Conservation (phyloP, 2,113 vertebrate species). For the Labrus mixtus region DNA sequence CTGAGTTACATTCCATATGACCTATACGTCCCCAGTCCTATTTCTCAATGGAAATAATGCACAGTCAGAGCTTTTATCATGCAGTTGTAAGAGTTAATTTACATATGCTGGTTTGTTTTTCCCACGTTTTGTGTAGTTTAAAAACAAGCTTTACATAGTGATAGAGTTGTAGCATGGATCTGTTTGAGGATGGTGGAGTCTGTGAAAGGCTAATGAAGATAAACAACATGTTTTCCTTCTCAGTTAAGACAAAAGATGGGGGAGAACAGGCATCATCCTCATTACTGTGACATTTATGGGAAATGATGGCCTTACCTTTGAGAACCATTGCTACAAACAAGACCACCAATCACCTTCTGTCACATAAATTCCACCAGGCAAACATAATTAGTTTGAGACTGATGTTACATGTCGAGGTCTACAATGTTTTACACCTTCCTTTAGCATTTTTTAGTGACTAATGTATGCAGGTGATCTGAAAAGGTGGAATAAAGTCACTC, state of each 20-base stretch:
- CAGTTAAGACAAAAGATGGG: background rate
- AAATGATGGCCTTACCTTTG: background rate
- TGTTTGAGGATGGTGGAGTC: background rate
- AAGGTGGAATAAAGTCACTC: background rate
- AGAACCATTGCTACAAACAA: background rate
- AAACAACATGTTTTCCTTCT: slow-evolving; percentile 1
- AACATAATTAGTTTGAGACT: background rate
- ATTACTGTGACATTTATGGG: background rate
- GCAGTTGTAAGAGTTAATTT: too few species aligned
- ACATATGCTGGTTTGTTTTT: too few species aligned
- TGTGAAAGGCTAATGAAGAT: background rate
- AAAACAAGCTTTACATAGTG: too few species aligned
- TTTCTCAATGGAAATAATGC: too few species aligned
- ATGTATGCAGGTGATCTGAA: background rate
- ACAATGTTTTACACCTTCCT: background rate
- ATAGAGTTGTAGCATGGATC: background rate
- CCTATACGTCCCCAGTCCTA: too few species aligned
- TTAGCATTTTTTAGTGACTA: background rate
- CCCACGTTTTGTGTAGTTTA: too few species aligned
- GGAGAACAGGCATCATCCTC: background rate
- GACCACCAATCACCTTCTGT: background rate
- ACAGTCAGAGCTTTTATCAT: too few species aligned
- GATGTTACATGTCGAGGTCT: background rate
- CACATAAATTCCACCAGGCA: background rate
- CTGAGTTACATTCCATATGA: too few species aligned